These are phyloP conservation scores for Ianthella basta DNA, from an alignment of 37 sponge, comb jelly and placozoan genomes.

Conservation along the genomic window DNA sequence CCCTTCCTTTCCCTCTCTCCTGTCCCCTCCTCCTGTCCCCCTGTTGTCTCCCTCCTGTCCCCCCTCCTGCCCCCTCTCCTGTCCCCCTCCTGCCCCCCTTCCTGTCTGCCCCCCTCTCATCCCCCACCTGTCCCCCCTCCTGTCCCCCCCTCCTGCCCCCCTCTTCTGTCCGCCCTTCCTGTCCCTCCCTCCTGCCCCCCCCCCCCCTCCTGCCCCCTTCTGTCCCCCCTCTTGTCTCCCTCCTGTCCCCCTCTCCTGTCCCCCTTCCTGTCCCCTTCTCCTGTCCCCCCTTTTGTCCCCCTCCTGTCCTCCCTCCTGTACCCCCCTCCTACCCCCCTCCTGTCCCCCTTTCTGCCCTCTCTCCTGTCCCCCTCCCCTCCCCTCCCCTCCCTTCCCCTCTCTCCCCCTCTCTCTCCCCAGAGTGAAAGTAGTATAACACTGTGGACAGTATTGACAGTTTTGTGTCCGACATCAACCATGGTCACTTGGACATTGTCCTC, in stretches of 20 bases:
- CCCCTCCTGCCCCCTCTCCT: too few relatives aligned
- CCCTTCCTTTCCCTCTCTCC: too few relatives aligned
- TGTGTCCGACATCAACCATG: conserved; percentile 94
- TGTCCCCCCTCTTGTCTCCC: not conserved
- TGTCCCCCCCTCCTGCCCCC: not conserved
- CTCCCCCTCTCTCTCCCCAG: conserved; percentile 24
- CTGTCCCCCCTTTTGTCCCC: not conserved
- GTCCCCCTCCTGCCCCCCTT: not conserved
- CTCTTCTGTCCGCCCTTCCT: too few relatives aligned
- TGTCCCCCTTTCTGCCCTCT: not conserved
- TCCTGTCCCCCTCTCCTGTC: not conserved
- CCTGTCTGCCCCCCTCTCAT: not conserved
- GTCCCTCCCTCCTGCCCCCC: too few relatives aligned
- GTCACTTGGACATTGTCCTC: conserved; percentile 99
- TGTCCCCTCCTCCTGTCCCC: too few relatives aligned
- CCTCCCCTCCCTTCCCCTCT: not conserved
- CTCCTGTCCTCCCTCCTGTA: not conserved
- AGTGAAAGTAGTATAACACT: conserved; percentile 93
- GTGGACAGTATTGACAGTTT: conserved; percentile 98
- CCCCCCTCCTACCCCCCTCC: not conserved
- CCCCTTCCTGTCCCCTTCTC: not conserved
- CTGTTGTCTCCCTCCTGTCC: too few relatives aligned
- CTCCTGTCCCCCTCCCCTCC: not conserved
- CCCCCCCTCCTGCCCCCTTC: not conserved
- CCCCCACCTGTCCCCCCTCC: too few relatives aligned